Base-by-base conservation (phyloP, 2,888 invertebrate genomes). In the Thumatha senex region DNA sequence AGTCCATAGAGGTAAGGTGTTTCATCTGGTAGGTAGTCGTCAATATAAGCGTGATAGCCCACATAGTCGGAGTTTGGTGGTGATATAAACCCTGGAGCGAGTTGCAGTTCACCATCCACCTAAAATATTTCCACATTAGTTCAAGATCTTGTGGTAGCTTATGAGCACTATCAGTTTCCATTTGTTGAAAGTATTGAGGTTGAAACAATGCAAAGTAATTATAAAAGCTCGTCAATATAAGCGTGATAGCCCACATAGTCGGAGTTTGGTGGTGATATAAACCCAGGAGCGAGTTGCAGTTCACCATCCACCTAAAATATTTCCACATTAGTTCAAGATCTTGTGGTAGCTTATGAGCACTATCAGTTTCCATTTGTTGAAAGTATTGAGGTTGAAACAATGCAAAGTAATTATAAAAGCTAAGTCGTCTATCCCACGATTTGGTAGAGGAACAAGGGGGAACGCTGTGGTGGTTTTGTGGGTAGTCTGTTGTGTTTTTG, bases 191-290 rank as follows among this genome's bases (percentile, higher is more conserved):
- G 18, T 24, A 24, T 24, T 24, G 18, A 24, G 3, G 18, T 24
- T 24, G 18, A 24, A 24, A n/a, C n/a, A n/a, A n/a, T n/a, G n/a
- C n/a, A n/a, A n/a, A n/a, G n/a, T n/a, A n/a, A n/a, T n/a, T n/a
- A n/a, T n/a, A n/a, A n/a, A n/a, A n/a, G n/a, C n/a, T 97, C 96
- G 73, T 98, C 98, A 40, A 98, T 95, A 81, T 98, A 98, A 46
- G 92, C 82, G 76, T 98, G 98, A 84, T 98, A 98, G 1, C 96
- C 96, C 9, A 89, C 86, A 80, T 97, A 98, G 84, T 98, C 98
- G 0, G 95, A 94, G 80, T 97, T 98, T 0, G 97, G 96, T 1
- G 98, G 98, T 0, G 96, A 95, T 34, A 95, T 93, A 85, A 98
- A 98, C 0, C 96, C 96, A 0, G 94, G 95, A 0, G 98, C 97